These are phyloP conservation scores for Ploceus nigricollis DNA, from an alignment of 2,113 vertebrate species.

Conservation along the genomic window DNA sequence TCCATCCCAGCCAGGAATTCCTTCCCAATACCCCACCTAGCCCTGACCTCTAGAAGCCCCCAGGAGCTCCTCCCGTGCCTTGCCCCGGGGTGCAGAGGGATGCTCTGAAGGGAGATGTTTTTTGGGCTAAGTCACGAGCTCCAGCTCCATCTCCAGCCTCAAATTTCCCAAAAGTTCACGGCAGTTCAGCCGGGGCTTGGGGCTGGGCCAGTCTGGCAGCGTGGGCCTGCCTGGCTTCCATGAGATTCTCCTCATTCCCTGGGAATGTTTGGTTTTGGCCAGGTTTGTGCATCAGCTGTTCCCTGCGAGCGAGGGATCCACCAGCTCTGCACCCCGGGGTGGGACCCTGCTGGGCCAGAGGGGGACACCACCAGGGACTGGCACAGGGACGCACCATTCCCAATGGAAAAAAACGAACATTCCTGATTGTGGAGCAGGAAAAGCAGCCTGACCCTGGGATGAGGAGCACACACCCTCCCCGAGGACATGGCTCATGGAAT, in stretches of 20 bases:
- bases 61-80: rapidly evolving
- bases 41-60: too few species aligned
- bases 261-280: conserved; percentile 20
- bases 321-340: background rate
- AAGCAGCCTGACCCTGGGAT: rapidly evolving
- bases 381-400: rapidly evolving
- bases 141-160: background rate
- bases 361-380: background rate
- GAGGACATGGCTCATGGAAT: rapidly evolving
- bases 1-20: background rate
- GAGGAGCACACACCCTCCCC: background rate
- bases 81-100: background rate
- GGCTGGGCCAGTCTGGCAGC: conserved; percentile 17
- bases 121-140: background rate
- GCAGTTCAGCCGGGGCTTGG: background rate
- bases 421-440: background rate
- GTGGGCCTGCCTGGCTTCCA: background rate
- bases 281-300: background rate
- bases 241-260: background rate
- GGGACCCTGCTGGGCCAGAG: background rate
- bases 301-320: rapidly evolving
- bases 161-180: background rate
- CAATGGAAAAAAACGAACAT: rapidly evolving
- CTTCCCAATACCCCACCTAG: background rate
- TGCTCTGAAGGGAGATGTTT: background rate